A percentile compares a stretch with the other conserved stretches of the same genome.
Evolutionary conservation across 2,113 vertebrate genomes (phyloP).

Genomic region (Sylvilagus bachmani): DNA sequence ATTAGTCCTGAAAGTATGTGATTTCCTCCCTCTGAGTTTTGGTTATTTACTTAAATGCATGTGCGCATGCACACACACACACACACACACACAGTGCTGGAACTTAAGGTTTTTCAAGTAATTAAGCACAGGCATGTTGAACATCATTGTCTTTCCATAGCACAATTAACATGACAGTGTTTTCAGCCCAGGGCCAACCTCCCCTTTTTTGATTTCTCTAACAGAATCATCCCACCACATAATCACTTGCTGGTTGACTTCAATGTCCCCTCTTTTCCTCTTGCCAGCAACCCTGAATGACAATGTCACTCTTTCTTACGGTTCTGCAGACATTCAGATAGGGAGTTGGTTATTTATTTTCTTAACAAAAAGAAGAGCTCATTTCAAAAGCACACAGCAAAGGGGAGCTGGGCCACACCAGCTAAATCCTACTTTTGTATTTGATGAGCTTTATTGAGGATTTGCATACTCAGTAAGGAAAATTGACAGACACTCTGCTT

Average conservation of each 20-base stretch:
- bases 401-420: not conserved
- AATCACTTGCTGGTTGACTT: not conserved
- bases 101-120: slow-evolving; percentile 42
- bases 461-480: slow-evolving; percentile 53
- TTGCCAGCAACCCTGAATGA: slow-evolving; percentile 17
- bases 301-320: slow-evolving; percentile 49
- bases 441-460: slow-evolving; percentile 61
- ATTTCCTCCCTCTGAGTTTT: not conserved
- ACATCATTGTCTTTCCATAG: not conserved
- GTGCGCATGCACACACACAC: accelerated
- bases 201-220: not conserved
- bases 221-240: not conserved
- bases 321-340: not conserved
- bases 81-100: not conserved
- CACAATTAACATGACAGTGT: not conserved
- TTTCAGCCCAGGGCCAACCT: not conserved
- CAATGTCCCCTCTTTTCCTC: not conserved
- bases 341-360: slow-evolving; percentile 52
- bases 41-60: not conserved
- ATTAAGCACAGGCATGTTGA: not conserved
- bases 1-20: not conserved
- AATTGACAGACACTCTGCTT: not conserved
- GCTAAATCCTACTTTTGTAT: slow-evolving; percentile 58
- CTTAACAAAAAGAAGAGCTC: slow-evolving; percentile 63
- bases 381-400: slow-evolving; percentile 49